Evolutionary conservation across 2,113 vertebrate genomes (phyloP).

Genomic region (Dromiciops gliroides): DNA sequence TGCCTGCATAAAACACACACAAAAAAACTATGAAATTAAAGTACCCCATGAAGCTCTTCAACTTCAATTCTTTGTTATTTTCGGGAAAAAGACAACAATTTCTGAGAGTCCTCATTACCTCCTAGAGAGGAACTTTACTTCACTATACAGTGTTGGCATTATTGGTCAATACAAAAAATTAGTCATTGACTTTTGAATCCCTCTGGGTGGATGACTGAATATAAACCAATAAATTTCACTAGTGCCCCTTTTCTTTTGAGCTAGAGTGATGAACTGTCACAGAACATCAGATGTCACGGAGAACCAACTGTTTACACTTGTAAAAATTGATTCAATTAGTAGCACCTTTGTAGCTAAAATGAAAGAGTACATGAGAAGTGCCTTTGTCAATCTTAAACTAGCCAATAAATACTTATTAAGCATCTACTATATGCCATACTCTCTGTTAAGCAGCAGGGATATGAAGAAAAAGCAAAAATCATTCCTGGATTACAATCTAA

Average conservation of each 20-base stretch:
- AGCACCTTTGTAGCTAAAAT: not conserved
- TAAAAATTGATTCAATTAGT: not conserved
- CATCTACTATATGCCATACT: not conserved
- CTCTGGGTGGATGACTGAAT: not conserved
- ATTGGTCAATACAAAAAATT: not conserved
- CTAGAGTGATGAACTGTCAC: not conserved
- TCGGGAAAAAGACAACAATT: too few relatives aligned
- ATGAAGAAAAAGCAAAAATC: not conserved
- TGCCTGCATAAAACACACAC: not conserved
- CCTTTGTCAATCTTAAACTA: not conserved
- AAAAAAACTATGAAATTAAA: not conserved
- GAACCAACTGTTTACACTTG: not conserved
- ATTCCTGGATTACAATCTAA: not conserved
- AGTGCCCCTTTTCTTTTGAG: not conserved
- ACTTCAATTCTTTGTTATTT: not conserved
- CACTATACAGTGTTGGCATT: not conserved
- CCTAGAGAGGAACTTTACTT: not conserved
- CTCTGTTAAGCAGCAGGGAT: not conserved
- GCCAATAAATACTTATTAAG: not conserved
- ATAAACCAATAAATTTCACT: not conserved
- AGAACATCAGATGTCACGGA: not conserved
- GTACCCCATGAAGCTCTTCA: not conserved
- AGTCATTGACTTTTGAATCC: not conserved
- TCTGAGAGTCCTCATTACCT: too few relatives aligned
- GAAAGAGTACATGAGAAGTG: not conserved